A percentile compares a stretch with the other conserved stretches of the same genome.
Evolutionary conservation across 2,888 invertebrate species (phyloP).

Genomic region (Gymnocheta viridis): DNA sequence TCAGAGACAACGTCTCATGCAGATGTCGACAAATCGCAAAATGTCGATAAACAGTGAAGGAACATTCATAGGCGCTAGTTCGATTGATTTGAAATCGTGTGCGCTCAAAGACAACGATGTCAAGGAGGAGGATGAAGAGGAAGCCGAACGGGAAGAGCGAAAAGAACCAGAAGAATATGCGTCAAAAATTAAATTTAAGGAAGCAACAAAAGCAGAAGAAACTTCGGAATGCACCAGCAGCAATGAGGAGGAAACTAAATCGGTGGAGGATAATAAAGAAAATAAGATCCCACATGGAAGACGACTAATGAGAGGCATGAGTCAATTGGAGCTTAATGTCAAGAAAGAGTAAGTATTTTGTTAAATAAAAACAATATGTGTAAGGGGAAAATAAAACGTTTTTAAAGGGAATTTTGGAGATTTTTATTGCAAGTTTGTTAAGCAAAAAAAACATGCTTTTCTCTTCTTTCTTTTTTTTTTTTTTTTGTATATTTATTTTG

Average conservation of each 20-base stretch:
- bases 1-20: constrained; percentile 84
- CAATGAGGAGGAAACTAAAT: constrained; percentile 61
- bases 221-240: constrained; percentile 59
- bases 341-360: constrained; percentile 79
- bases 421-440: not conserved
- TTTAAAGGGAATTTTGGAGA: not conserved
- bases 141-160: constrained; percentile 41
- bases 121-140: constrained; percentile 75
- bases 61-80: constrained; percentile 72
- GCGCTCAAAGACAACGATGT: constrained; percentile 75
- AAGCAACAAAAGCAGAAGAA: constrained; percentile 31
- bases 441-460: not conserved
- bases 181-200: constrained; percentile 12
- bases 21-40: constrained; percentile 78
- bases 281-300: constrained; percentile 76
- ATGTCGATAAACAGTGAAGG: constrained; percentile 78
- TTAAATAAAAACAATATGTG: not conserved
- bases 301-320: constrained; percentile 77
- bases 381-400: not conserved
- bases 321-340: constrained; percentile 78
- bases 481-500: constrained; percentile 34
- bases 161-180: not conserved
- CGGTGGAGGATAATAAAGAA: constrained; percentile 76
- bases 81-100: constrained; percentile 72
- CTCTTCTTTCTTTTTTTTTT: constrained; percentile 10